Evolutionary conservation across 2,113 vertebrate species (phyloP).

Genomic region (Pedetes capensis): DNA sequence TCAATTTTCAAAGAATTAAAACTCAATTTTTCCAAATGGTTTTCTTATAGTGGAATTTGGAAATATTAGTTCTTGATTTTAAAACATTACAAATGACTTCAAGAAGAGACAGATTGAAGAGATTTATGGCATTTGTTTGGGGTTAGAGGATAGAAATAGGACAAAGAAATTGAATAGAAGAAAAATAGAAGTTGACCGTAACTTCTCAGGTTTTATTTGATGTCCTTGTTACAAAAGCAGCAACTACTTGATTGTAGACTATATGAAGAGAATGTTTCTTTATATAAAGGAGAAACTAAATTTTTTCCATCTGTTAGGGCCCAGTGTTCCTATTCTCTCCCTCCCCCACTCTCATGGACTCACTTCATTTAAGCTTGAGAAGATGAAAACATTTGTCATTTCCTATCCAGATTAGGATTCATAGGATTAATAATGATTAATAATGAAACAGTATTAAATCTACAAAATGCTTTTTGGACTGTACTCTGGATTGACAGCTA

Average conservation of each 20-base stretch:
- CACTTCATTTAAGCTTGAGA: neutral
- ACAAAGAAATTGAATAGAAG: neutral
- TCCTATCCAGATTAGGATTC: neutral
- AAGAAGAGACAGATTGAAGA: neutral
- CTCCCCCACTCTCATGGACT: neutral
- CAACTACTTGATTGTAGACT: neutral
- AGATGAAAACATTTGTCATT: neutral
- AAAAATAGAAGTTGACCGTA: neutral
- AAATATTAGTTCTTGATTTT: neutral
- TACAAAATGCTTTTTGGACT: neutral
- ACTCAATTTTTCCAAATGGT: neutral
- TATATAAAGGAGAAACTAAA: neutral
- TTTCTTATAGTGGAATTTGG: neutral
- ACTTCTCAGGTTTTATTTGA: neutral
- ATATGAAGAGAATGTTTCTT: neutral
- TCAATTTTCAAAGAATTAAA: conserved; percentile 28
- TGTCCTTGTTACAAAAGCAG: neutral
- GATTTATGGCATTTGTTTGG: neutral
- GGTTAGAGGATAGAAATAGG: neutral
- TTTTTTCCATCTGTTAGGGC: neutral
- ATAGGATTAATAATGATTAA: neutral
- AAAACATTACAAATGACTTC: neutral
- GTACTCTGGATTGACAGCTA: neutral
- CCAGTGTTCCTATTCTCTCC: rapidly evolving
- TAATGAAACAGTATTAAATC: neutral